phyloP scores from a whole-genome alignment of 2,888 invertebrate genomes.

The Stenotaenia linearis region DNA sequence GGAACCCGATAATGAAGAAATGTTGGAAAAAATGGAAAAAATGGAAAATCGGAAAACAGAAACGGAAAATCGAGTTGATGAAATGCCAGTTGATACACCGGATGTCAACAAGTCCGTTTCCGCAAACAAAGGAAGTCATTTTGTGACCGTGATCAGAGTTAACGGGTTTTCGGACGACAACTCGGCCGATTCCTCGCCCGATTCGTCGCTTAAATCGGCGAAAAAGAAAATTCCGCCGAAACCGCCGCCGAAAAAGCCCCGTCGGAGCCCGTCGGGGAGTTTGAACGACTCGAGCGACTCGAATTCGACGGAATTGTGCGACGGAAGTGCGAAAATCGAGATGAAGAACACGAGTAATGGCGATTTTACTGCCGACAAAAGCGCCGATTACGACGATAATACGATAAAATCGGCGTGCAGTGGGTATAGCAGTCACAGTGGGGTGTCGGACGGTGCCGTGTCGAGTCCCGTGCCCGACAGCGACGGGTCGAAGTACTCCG shows the following conservation, averaged over 20 bases:
- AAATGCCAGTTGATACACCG: constrained; percentile 36
- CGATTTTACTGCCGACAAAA: constrained; percentile 37
- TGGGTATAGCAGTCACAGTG: constrained; percentile 36
- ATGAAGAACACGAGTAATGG: constrained; percentile 36
- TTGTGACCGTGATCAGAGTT: constrained; percentile 83
- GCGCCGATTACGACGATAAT: constrained; percentile 38
- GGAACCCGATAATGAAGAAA: background rate
- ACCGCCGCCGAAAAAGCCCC: constrained; percentile 46
- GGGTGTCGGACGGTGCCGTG: constrained; percentile 36
- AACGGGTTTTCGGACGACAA: constrained; percentile 54
- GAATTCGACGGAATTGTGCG: background rate
- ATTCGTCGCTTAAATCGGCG: background rate
- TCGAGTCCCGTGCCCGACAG: constrained; percentile 40
- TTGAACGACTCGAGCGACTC: background rate
- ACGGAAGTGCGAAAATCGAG: constrained; percentile 53
- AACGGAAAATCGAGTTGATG: constrained; percentile 34
- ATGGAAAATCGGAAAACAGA: too few relatives aligned
- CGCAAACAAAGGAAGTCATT: constrained; percentile 50
- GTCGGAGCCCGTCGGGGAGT: background rate
- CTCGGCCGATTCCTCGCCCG: background rate
- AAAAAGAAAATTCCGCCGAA: constrained; percentile 48
- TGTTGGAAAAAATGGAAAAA: background rate
- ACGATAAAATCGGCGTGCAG: constrained; percentile 40
- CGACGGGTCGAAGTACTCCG: constrained; percentile 54
- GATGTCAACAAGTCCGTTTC: constrained; percentile 36